These are phyloP conservation scores for Thymelicus sylvestris DNA, from an alignment of 2,888 invertebrate species.

Conservation along the genomic window DNA sequence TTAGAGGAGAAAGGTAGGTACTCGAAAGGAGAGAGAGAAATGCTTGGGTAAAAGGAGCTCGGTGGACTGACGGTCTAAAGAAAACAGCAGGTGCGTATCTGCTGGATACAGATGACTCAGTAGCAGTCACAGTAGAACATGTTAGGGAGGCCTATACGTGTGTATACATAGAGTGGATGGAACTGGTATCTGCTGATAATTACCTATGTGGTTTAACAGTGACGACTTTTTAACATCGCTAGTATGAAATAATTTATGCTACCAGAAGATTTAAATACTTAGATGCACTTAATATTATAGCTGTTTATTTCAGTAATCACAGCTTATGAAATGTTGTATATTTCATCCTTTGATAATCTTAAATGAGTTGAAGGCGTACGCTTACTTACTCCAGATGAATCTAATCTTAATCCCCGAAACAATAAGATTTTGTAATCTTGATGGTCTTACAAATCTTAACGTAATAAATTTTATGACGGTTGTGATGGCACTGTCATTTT, in stretches of 20 bases:
- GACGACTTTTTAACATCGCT: not conserved
- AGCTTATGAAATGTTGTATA: conserved; percentile 9
- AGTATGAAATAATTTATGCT: conserved; percentile 3
- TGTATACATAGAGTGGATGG: no score
- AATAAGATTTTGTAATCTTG: conserved; percentile 6
- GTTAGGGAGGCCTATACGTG: no score
- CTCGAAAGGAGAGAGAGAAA: no score
- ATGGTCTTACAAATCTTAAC: not conserved
- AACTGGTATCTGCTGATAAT: not conserved
- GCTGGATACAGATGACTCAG: no score
- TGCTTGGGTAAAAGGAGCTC: no score
- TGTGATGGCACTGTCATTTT: not conserved
- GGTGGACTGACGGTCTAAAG: no score
- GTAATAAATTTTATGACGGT: conserved; percentile 2
- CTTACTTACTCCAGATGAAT: not conserved
- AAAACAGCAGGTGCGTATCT: no score
- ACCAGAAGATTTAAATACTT: conserved; percentile 3
- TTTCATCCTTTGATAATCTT: conserved; percentile 5
- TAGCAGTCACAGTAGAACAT: no score
- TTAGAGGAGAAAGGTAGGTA: no score
- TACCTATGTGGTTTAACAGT: not conserved
- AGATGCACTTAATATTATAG: conserved; percentile 3
- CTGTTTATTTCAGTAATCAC: conserved; percentile 13
- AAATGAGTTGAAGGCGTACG: not conserved
- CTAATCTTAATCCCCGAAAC: conserved; percentile 5